These are phyloP conservation scores for Dicycla oo DNA, from an alignment of 2,888 invertebrate species.

Conservation along the genomic window DNA sequence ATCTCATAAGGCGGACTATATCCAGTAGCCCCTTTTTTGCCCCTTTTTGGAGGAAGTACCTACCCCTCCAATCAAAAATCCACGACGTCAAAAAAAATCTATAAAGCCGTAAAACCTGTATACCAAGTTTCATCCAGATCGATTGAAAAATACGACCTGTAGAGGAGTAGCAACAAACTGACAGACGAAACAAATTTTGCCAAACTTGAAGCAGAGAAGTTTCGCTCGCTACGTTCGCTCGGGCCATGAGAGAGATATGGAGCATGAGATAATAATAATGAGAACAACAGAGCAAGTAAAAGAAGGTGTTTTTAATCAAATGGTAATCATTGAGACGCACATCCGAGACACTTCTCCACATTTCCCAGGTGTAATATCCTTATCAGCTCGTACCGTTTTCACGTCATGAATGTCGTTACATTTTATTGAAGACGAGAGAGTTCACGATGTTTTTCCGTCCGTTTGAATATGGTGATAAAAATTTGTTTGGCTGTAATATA, in stretches of 20 bases:
- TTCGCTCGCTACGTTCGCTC: too few relatives aligned
- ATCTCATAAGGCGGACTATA: too few relatives aligned
- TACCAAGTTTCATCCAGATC: too few relatives aligned
- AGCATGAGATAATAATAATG: not conserved
- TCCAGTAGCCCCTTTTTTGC: too few relatives aligned
- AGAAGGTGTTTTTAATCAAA: conserved; percentile 18
- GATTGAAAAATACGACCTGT: too few relatives aligned
- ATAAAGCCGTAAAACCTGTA: too few relatives aligned
- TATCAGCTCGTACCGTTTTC: conserved; percentile 4
- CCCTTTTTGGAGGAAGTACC: too few relatives aligned
- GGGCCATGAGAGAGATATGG: not conserved
- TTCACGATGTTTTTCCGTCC: conserved; percentile 23
- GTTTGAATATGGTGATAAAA: conserved; percentile 8
- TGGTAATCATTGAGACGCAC: not conserved
- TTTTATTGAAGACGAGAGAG: conserved; percentile 36
- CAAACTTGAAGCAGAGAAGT: too few relatives aligned
- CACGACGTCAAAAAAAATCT: too few relatives aligned
- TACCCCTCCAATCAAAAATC: too few relatives aligned
- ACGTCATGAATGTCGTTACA: conserved; percentile 28
- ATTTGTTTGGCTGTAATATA: not conserved
- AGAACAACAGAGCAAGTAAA: not conserved
- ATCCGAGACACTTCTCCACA: not conserved
- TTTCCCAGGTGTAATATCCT: conserved; percentile 13
- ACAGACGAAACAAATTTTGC: too few relatives aligned
- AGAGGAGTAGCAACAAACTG: too few relatives aligned